These are phyloP conservation scores for Axea sp. DNA, from an alignment of 2,888 invertebrate genomes.

Conservation along the genomic window DNA sequence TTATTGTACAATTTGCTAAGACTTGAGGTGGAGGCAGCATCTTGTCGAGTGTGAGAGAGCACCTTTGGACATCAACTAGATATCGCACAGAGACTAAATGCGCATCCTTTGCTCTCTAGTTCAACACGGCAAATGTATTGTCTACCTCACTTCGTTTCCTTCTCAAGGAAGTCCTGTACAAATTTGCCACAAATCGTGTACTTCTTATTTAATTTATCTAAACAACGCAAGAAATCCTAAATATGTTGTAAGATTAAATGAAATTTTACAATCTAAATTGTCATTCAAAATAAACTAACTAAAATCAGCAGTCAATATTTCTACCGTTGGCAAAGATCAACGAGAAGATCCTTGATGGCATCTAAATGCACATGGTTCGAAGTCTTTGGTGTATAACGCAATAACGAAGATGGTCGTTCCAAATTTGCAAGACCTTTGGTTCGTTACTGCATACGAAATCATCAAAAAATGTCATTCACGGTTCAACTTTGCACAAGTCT, in stretches of 20 bases:
- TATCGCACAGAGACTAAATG: conserved; percentile 72
- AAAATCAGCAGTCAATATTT: conserved; percentile 72
- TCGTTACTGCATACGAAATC: conserved; percentile 30
- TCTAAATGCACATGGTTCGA: conserved; percentile 65
- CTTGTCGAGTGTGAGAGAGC: conserved; percentile 74
- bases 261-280: too few species aligned
- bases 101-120: conserved; percentile 63
- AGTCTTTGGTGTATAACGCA: conserved; percentile 71
- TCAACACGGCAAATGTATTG: conserved; percentile 74
- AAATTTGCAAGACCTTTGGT: conserved; percentile 41
- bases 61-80: conserved; percentile 79
- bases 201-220: too few species aligned
- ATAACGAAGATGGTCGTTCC: conserved; percentile 72
- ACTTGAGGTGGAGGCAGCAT: conserved; percentile 69
- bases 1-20: conserved; percentile 80
- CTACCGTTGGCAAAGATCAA: conserved; percentile 77
- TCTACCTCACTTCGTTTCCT: conserved; percentile 63
- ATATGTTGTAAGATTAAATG: too few species aligned
- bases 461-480: conserved; percentile 28
- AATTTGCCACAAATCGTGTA: conserved; percentile 1
- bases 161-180: conserved; percentile 12
- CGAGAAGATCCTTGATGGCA: conserved; percentile 69
- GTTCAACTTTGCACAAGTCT: conserved; percentile 3
- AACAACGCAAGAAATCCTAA: too few species aligned
- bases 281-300: too few species aligned